These are phyloP conservation scores for Rhagonycha lutea DNA, from an alignment of 2,888 invertebrate genomes.

Conservation along the genomic window DNA sequence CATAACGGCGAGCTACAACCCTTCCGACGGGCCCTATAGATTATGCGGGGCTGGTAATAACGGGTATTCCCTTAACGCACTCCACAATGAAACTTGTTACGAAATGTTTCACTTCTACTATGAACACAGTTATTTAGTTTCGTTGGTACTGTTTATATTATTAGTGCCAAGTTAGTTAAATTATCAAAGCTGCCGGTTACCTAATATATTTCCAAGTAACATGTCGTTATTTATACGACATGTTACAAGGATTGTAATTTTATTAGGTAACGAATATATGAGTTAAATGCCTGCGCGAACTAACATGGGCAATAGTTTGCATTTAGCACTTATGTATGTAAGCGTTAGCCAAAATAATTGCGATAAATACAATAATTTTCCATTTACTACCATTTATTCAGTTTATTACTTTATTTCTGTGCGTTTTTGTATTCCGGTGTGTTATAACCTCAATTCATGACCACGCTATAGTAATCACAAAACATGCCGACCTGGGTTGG, in stretches of 20 bases:
- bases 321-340: background rate
- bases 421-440: too few species aligned
- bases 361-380: too few species aligned
- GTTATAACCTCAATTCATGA: too few species aligned
- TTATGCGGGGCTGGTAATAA: slow-evolving; percentile 54
- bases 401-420: too few species aligned
- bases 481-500: too few species aligned
- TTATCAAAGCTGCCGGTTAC: slow-evolving; percentile 4
- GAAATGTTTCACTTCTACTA: slow-evolving; percentile 28
- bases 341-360: too few species aligned
- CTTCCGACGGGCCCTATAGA: slow-evolving; percentile 55
- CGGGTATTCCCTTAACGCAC: slow-evolving; percentile 51
- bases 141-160: slow-evolving; percentile 20
- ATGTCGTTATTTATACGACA: background rate
- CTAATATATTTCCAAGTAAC: background rate
- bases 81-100: slow-evolving; percentile 44
- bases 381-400: too few species aligned
- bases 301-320: background rate
- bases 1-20: slow-evolving; percentile 56
- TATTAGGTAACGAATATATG: background rate
- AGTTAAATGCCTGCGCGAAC: background rate
- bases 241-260: background rate
- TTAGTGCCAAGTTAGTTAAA: slow-evolving; percentile 23
- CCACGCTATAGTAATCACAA: too few species aligned
- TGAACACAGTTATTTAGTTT: slow-evolving; percentile 28